Percentiles rank a stretch among this genome's conserved stretches.
Conservation (phyloP, 2,888 invertebrate genomes). For the Tetanocera ferruginea region DNA sequence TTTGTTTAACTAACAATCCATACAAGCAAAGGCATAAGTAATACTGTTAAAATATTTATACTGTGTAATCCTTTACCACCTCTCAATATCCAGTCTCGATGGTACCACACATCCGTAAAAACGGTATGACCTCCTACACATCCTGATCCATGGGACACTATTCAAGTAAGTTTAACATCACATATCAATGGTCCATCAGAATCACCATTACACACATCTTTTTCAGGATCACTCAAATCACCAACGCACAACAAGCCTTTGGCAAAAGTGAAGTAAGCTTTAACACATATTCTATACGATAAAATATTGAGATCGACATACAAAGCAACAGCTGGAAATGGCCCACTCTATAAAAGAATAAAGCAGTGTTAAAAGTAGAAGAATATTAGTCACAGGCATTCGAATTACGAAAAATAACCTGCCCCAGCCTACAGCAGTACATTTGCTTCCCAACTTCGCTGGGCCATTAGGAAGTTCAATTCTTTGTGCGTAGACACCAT, state of each 20-base stretch:
- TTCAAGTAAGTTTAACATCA: slow-evolving; percentile 40
- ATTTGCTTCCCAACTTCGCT: neutral
- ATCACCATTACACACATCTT: slow-evolving; percentile 47
- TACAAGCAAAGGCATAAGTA: too few relatives aligned
- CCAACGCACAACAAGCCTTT: slow-evolving; percentile 41
- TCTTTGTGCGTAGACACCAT: neutral
- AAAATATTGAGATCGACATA: slow-evolving; percentile 35
- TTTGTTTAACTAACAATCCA: too few relatives aligned
- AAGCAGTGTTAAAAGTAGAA: too few relatives aligned
- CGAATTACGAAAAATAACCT: slow-evolving; percentile 46
- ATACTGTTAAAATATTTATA: too few relatives aligned
- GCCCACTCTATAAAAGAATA: slow-evolving; percentile 44
- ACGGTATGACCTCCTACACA: slow-evolving; percentile 4
- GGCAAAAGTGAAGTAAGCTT: slow-evolving; percentile 13
- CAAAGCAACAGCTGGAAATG: slow-evolving; percentile 44
- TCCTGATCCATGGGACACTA: slow-evolving; percentile 40
- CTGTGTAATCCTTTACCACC: too few relatives aligned
- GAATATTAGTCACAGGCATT: too few relatives aligned
- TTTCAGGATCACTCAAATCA: neutral
- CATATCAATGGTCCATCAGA: slow-evolving; percentile 53
- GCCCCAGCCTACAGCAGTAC: slow-evolving; percentile 51
- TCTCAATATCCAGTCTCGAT: slow-evolving; percentile 27
- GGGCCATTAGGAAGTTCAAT: neutral
- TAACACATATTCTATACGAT: neutral
- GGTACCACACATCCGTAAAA: slow-evolving; percentile 19